Evolutionary conservation across 2,113 vertebrate species (phyloP), one percentile per base, ranked within the genome.

Genomic region (Tragelaphus imberbis): DNA sequence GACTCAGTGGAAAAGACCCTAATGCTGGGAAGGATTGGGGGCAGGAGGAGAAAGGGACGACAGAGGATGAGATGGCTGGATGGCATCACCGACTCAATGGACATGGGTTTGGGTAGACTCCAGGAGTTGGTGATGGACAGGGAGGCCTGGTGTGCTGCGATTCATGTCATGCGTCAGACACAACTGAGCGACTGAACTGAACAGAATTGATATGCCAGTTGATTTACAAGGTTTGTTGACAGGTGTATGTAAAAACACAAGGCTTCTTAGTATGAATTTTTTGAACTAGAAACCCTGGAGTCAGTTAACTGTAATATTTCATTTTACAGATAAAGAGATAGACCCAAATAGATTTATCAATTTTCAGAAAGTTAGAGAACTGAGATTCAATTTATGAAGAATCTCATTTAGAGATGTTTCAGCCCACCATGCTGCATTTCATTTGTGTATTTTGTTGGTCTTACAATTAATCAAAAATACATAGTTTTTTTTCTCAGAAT

Each of bases 401-500:
- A 82, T 82, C 14, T 91, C 61, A 75, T 44, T 91, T 23, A 93
- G 30, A 21, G 19, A 19, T 92, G 21, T 79, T 90, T 90, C 30
- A 96, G 56, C n/a, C 12, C 4, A 89, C 36, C 51, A 84, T 53
- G 25, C 17, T 94, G 19, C n/a, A 86, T 92, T 80, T 75, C 53
- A 92, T 56, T 93, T 91, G 61, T 84, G 3, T 33, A 79, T 87
- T 33, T 79, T 51, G 9, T 80, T 84, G 40, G 59, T 91, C 81
- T 93, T 88, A 91, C 14, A 85, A 47, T 86, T 86, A 93, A 84
- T 95, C 19, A 71, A 91, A 68, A 93, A 92, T 89, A 91, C 21
- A 84, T 1, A 93, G 27, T 88, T 93, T 94, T 90, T 88, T 93
- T 94, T 90, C 47, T 97, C 27, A 94, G 61, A 97, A 90, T 58